Percentiles rank a stretch among this genome's conserved stretches.
Evolutionary conservation across 2,113 vertebrate species (phyloP).

Genomic region (Ammodytes dubius): DNA sequence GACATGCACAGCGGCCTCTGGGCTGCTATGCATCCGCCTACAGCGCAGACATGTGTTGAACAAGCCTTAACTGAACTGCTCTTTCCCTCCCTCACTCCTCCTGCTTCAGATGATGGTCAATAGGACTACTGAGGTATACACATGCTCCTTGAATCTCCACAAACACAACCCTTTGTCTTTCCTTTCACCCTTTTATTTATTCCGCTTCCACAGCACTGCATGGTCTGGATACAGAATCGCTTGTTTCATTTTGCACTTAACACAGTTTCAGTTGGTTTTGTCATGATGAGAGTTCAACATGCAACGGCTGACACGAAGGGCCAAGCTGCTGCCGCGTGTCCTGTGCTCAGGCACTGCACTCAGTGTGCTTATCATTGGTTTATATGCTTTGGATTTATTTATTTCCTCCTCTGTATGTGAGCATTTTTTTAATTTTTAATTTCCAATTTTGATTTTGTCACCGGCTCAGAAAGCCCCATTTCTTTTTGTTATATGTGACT

Average conservation of each 20-base stretch:
- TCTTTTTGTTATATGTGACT: slow-evolving; percentile 7
- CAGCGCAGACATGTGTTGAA: slow-evolving; percentile 10
- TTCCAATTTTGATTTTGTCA: background rate
- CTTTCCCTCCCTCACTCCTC: slow-evolving; percentile 76
- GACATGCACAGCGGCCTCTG: slow-evolving; percentile 18
- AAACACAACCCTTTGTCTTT: slow-evolving; percentile 34
- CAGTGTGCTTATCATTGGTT: background rate
- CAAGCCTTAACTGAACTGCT: slow-evolving; percentile 65
- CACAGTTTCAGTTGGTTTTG: slow-evolving; percentile 36
- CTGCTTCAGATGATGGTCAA: slow-evolving; percentile 99
- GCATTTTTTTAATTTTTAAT: slow-evolving; percentile 7
- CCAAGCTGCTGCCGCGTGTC: slow-evolving; percentile 12
- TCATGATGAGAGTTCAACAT: slow-evolving; percentile 30
- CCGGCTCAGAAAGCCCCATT: background rate
- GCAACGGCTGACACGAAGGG: slow-evolving; percentile 59
- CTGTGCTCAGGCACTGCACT: slow-evolving; percentile 22
- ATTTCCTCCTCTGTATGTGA: background rate
- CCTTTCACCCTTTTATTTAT: slow-evolving; percentile 11
- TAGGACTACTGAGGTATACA: slow-evolving; percentile 99
- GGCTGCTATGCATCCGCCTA: slow-evolving; percentile 14
- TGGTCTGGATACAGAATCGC: slow-evolving; percentile 1
- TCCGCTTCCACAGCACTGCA: slow-evolving; percentile 48
- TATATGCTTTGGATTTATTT: background rate
- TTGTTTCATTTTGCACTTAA: slow-evolving; percentile 8
- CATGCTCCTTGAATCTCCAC: slow-evolving; percentile 55